Evolutionary conservation across 2,888 invertebrate genomes (phyloP).

Genomic region (Idaea straminata): DNA sequence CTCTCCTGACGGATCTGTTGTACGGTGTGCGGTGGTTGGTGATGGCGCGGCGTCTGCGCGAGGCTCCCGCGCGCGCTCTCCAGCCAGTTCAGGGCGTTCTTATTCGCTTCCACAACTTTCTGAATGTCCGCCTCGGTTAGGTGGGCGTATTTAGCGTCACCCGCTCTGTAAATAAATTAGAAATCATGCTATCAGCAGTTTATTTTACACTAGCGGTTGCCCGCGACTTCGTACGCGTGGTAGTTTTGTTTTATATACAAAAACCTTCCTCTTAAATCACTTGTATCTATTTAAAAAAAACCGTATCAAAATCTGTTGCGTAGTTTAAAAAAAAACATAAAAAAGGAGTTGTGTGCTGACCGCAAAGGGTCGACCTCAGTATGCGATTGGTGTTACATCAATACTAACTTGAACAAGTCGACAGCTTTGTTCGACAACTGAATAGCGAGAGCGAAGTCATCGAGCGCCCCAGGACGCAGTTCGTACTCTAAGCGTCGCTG

Average conservation of each 20-base stretch:
- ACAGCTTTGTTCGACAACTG: slow-evolving; percentile 90
- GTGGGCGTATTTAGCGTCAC: slow-evolving; percentile 89
- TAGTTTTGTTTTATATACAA: too few relatives aligned
- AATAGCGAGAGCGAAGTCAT: slow-evolving; percentile 88
- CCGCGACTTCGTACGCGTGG: too few relatives aligned
- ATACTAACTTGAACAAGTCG: slow-evolving; percentile 82
- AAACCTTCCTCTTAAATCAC: too few relatives aligned
- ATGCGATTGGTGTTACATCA: not conserved
- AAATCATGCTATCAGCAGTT: not conserved
- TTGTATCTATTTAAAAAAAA: too few relatives aligned
- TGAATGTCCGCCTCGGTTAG: slow-evolving; percentile 90
- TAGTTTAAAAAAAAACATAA: too few relatives aligned
- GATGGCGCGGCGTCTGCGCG: slow-evolving; percentile 82
- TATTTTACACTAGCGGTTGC: too few relatives aligned
- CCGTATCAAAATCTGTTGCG: too few relatives aligned
- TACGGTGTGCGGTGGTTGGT: slow-evolving; percentile 87
- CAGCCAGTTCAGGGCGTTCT: slow-evolving; percentile 89
- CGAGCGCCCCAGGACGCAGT: slow-evolving; percentile 88
- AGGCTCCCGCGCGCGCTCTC: slow-evolving; percentile 87
- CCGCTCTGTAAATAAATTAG: slow-evolving; percentile 59
- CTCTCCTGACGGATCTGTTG: slow-evolving; percentile 90
- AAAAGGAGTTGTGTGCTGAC: too few relatives aligned
- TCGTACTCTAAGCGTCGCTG: slow-evolving; percentile 90
- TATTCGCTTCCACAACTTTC: slow-evolving; percentile 84
- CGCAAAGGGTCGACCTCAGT: too few relatives aligned